Conservation (phyloP, 2,888 invertebrate species). For the Troglohyphantes excavatus region DNA sequence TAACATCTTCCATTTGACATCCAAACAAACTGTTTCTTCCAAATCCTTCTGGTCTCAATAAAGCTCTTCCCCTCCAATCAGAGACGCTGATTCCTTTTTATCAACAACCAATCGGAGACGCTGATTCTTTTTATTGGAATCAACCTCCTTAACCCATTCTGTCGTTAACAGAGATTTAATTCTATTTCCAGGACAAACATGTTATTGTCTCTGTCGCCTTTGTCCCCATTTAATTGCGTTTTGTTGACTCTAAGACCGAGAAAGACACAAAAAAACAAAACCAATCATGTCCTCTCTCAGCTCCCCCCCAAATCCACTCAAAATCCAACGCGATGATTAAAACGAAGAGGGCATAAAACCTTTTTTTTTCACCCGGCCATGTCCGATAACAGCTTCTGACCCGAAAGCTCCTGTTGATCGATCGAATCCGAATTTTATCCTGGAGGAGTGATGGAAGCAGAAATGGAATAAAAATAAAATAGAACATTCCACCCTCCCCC, state of each 20-base stretch:
- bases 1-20: too few species aligned
- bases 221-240: constrained; percentile 43
- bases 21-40: background rate
- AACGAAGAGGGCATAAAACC: constrained; percentile 24
- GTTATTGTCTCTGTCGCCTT: constrained; percentile 36
- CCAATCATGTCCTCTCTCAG: constrained; percentile 30
- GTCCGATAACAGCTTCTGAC: constrained; percentile 55
- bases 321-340: constrained; percentile 75
- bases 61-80: background rate
- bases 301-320: constrained; percentile 67
- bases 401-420: constrained; percentile 63
- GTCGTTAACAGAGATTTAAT: constrained; percentile 72
- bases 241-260: constrained; percentile 15
- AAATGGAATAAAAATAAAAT: background rate
- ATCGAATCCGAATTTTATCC: constrained; percentile 72
- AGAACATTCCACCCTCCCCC: background rate
- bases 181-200: constrained; percentile 66
- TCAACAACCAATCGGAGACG: background rate
- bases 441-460: background rate
- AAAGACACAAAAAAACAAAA: constrained; percentile 18
- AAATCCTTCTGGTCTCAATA: background rate
- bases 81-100: background rate
- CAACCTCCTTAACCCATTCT: constrained; percentile 60
- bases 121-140: constrained; percentile 53
- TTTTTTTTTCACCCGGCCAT: background rate